These are phyloP conservation scores for Charaxes varanes DNA, from an alignment of 1,140 invertebrate genomes.

Conservation along the genomic window DNA sequence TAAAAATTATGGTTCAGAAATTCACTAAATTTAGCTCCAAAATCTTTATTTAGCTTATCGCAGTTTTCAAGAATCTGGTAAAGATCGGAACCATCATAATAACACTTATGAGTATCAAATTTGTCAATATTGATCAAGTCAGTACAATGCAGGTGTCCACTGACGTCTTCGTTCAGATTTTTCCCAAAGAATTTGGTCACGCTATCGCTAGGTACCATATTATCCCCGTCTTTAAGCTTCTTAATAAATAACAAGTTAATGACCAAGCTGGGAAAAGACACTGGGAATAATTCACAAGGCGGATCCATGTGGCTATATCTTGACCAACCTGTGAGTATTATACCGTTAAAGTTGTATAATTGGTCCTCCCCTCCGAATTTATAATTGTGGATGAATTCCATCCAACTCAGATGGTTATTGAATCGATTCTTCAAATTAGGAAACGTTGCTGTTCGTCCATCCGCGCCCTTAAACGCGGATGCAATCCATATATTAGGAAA, in stretches of 20 bases:
- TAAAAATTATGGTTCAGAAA: slow-evolving; percentile 20
- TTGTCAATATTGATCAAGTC: slow-evolving; percentile 19
- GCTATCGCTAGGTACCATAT: neutral
- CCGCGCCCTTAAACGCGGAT: slow-evolving; percentile 92
- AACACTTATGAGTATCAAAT: slow-evolving; percentile 27
- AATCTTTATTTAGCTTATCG: slow-evolving; percentile 19
- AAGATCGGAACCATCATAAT: slow-evolving; percentile 28
- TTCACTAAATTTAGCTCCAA: no score
- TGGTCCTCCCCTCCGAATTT: slow-evolving; percentile 40
- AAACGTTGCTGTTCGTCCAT: slow-evolving; percentile 84
- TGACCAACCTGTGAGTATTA: slow-evolving; percentile 87
- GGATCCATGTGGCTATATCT: slow-evolving; percentile 93
- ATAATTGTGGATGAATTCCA: slow-evolving; percentile 40
- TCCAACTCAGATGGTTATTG: slow-evolving; percentile 53
- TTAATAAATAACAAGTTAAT: slow-evolving; percentile 58
- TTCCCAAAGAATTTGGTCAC: slow-evolving; percentile 7
- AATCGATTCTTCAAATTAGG: slow-evolving; percentile 64
- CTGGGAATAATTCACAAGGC: slow-evolving; percentile 93
- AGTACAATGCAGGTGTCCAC: slow-evolving; percentile 11
- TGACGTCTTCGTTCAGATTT: slow-evolving; percentile 18
- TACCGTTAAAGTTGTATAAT: slow-evolving; percentile 48
- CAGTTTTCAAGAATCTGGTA: slow-evolving; percentile 23
- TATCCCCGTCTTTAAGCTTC: slow-evolving; percentile 21
- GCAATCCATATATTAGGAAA: slow-evolving; percentile 90
- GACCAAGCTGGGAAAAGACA: slow-evolving; percentile 85